phyloP scores from a whole-genome alignment of 1,140 invertebrate genomes.

The Periplaneta americana region DNA sequence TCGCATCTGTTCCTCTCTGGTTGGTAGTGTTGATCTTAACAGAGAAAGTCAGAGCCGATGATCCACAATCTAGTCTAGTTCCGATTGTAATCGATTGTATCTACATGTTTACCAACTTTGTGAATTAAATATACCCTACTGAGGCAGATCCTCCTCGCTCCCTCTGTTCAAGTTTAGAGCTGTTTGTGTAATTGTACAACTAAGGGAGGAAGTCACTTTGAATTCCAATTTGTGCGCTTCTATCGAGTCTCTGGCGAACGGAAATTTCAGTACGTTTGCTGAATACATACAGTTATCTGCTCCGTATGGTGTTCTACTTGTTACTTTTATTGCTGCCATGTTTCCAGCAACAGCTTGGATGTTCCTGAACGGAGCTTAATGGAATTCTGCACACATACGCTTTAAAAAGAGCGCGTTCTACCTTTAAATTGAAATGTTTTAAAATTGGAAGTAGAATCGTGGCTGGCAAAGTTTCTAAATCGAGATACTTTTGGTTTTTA shows the following conservation, averaged over 20 bases:
- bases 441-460: background rate
- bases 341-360: background rate
- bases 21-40: no score
- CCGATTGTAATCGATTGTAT: background rate
- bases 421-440: background rate
- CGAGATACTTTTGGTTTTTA: background rate
- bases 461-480: background rate
- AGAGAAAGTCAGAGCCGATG: no score
- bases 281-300: background rate
- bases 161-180: background rate
- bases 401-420: background rate
- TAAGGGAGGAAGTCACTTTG: background rate
- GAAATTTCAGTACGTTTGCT: background rate
- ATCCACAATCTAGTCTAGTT: background rate
- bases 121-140: background rate
- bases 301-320: background rate
- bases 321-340: background rate
- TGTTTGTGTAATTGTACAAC: background rate
- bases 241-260: background rate
- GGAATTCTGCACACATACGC: background rate
- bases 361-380: background rate
- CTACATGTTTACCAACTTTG: background rate
- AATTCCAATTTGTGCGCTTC: background rate
- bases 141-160: background rate
- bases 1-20: no score